These are phyloP conservation scores for Hippopotamus amphibius DNA, from an alignment of 2,113 vertebrate species.

Conservation along the genomic window DNA sequence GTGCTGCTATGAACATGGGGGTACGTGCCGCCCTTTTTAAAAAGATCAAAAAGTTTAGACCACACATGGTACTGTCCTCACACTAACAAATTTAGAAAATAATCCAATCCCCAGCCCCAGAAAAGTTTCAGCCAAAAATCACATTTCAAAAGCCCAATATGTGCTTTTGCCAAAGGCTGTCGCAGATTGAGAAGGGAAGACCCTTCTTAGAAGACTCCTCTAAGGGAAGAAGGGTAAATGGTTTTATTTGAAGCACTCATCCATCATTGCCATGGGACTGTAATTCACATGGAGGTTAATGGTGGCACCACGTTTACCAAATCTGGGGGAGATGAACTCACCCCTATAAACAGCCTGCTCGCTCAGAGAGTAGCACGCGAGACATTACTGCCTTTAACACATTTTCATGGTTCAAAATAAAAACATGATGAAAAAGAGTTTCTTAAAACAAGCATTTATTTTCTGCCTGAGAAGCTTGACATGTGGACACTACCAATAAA, in stretches of 20 bases:
- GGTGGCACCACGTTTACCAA: accelerated
- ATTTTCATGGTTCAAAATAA: background rate
- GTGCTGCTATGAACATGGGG: background rate
- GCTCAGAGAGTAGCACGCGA: background rate
- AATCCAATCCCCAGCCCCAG: background rate
- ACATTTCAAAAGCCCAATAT: background rate
- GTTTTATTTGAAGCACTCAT: background rate
- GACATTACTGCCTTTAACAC: background rate
- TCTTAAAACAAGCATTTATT: background rate
- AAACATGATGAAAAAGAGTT: background rate
- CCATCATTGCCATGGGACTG: background rate
- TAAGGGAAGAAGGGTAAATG: background rate
- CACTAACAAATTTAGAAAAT: background rate
- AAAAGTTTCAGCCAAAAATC: background rate
- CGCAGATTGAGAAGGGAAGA: background rate
- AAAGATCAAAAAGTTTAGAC: background rate
- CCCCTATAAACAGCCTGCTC: background rate
- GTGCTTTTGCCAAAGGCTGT: background rate
- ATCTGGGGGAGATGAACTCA: background rate
- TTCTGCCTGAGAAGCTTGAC: background rate
- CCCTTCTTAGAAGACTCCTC: background rate
- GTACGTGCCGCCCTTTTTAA: background rate
- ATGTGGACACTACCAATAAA: background rate
- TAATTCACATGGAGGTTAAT: background rate
- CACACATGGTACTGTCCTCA: background rate